These are phyloP conservation scores for Aegotheles bennettii DNA, from an alignment of 2,113 vertebrate genomes.

Conservation along the genomic window DNA sequence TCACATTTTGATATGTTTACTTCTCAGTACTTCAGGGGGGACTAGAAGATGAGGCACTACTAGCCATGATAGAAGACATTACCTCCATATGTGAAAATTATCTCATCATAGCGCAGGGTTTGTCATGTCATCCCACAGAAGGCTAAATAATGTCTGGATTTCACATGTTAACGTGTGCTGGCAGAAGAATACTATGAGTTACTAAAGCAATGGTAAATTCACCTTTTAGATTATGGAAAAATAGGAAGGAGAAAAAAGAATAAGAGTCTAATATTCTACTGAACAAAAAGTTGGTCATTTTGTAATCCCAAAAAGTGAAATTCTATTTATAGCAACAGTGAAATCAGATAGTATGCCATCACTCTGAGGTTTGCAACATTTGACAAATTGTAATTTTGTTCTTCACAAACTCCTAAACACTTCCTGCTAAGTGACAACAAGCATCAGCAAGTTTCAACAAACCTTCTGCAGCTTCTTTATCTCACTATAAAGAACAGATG, in stretches of 20 bases:
- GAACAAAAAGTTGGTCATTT: constrained; percentile 66
- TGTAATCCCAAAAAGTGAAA: constrained; percentile 44
- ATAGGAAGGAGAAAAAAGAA: neutral
- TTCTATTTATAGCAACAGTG: constrained; percentile 66
- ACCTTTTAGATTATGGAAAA: constrained; percentile 12
- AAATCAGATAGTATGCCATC: constrained; percentile 69
- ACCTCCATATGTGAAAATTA: neutral
- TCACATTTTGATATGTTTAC: neutral
- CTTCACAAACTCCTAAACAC: constrained; percentile 82
- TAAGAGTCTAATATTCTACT: constrained; percentile 18
- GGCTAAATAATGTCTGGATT: neutral
- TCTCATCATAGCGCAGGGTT: neutral
- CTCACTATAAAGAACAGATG: constrained; percentile 82
- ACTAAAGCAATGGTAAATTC: neutral
- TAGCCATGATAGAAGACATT: neutral
- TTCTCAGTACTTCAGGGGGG: neutral
- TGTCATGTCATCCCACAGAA: neutral
- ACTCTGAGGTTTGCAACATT: constrained; percentile 74
- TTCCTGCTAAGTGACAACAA: constrained; percentile 84
- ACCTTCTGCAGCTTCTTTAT: constrained; percentile 82
- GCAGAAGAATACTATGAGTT: neutral
- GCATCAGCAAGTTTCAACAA: constrained; percentile 82
- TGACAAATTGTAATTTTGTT: constrained; percentile 83
- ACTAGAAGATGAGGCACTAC: neutral
- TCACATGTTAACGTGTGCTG: neutral